phyloP scores from a whole-genome alignment of 2,797 vertebrate species.

The Neoniphon sammara region DNA sequence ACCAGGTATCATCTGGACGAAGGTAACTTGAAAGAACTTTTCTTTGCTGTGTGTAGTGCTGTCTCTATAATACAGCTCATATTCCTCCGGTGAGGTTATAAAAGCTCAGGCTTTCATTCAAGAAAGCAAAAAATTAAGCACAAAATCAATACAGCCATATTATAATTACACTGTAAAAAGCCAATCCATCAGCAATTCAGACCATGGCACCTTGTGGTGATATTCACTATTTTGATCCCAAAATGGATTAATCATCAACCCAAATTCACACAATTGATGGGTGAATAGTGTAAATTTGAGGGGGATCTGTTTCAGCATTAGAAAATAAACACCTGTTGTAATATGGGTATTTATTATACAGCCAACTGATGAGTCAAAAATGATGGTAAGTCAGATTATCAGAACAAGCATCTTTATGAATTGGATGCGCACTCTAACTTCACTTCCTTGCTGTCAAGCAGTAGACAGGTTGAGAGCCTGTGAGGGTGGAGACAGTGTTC shows the following conservation, averaged over 20 bases:
- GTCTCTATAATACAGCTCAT: background rate
- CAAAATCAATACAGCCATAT: background rate
- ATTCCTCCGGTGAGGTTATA: background rate
- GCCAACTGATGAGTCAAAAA: no score
- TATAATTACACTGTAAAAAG: background rate
- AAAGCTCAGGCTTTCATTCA: background rate
- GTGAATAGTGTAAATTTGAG: background rate
- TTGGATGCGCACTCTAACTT: no score
- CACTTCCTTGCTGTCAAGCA: no score
- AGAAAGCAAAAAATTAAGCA: background rate
- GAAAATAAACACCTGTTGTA: background rate
- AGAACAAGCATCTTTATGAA: no score
- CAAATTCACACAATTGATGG: no score
- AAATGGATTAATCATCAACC: background rate
- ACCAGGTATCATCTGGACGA: conserved; percentile 90
- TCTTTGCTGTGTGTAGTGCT: background rate
- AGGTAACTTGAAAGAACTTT: conserved; percentile 78
- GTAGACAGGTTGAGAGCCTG: no score
- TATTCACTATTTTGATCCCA: background rate
- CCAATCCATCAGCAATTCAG: background rate
- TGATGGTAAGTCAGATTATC: no score
- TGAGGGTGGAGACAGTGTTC: no score
- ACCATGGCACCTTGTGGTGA: background rate
- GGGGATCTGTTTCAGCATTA: background rate
- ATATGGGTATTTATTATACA: no score